A percentile compares a stretch with the other conserved stretches of the same genome.
Conservation (phyloP, 2,113 vertebrate genomes). For the Lagopus muta region DNA sequence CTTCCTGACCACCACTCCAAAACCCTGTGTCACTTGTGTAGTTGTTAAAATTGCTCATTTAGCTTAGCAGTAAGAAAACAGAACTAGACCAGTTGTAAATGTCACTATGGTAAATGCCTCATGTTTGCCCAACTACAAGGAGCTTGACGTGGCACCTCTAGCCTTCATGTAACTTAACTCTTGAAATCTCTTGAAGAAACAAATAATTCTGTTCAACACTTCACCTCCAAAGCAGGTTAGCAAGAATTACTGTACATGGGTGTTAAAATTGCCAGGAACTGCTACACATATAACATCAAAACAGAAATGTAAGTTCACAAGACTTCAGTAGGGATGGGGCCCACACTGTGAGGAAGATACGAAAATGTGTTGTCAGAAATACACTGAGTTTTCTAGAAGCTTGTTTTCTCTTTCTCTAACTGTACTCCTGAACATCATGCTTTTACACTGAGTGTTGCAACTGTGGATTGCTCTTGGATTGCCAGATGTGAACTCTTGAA, state of each 20-base stretch:
- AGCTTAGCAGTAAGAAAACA: not conserved
- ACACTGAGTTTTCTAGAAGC: not conserved
- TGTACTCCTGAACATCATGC: not conserved
- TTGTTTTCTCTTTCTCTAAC: not conserved
- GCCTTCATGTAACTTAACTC: not conserved
- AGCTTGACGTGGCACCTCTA: not conserved
- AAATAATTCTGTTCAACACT: not conserved
- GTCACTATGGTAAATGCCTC: not conserved
- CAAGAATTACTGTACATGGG: rapidly evolving
- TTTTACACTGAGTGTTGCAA: not conserved
- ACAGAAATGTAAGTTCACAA: no score
- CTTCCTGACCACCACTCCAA: not conserved
- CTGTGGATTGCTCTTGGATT: not conserved
- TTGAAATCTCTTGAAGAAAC: not conserved
- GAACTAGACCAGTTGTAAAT: not conserved
- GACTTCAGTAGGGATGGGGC: not conserved
- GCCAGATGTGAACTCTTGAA: not conserved
- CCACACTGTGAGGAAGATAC: not conserved
- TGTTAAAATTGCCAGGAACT: not conserved
- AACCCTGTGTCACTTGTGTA: not conserved
- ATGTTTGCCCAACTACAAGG: not conserved
- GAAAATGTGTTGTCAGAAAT: not conserved
- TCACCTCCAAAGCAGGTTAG: not conserved
- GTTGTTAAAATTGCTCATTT: not conserved
- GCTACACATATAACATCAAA: not conserved